A percentile compares a stretch with the other conserved stretches of the same genome.
These are phyloP conservation scores for Centruroides sculpturatus DNA, from an alignment of 1,140 invertebrate genomes.

Conservation along the genomic window DNA sequence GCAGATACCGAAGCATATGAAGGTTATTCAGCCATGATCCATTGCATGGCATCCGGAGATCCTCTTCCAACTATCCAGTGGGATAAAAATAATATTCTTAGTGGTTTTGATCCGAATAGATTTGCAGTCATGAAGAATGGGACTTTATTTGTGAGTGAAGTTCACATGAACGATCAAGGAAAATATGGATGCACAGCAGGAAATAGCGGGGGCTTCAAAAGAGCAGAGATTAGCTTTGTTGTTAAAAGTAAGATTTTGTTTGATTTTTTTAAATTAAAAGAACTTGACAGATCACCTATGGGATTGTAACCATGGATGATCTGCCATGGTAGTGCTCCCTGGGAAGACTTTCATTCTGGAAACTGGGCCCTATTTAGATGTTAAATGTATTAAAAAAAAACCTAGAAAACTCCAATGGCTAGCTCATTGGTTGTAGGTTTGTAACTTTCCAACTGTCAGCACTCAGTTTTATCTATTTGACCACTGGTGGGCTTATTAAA, in stretches of 20 bases:
- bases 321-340: no score
- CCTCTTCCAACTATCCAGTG: slow-evolving; percentile 76
- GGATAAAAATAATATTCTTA: slow-evolving; percentile 66
- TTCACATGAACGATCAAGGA: slow-evolving; percentile 61
- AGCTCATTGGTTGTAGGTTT: no score
- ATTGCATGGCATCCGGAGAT: slow-evolving; percentile 73
- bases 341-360: no score
- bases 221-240: slow-evolving; percentile 60
- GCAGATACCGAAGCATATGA: slow-evolving; percentile 50
- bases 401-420: no score
- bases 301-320: no score
- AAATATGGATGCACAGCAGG: slow-evolving; percentile 83
- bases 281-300: no score
- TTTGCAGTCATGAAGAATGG: slow-evolving; percentile 66
- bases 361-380: no score
- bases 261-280: no score
- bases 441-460: no score
- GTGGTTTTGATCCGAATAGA: slow-evolving; percentile 43
- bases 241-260: slow-evolving; percentile 34
- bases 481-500: no score
- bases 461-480: no score
- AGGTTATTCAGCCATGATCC: slow-evolving; percentile 55
- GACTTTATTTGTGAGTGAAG: slow-evolving; percentile 58
- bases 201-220: slow-evolving; percentile 70
- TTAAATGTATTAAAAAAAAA: no score